Evolutionary conservation across 2,797 vertebrate species (phyloP).

Genomic region (Tamandua tetradactyla): DNA sequence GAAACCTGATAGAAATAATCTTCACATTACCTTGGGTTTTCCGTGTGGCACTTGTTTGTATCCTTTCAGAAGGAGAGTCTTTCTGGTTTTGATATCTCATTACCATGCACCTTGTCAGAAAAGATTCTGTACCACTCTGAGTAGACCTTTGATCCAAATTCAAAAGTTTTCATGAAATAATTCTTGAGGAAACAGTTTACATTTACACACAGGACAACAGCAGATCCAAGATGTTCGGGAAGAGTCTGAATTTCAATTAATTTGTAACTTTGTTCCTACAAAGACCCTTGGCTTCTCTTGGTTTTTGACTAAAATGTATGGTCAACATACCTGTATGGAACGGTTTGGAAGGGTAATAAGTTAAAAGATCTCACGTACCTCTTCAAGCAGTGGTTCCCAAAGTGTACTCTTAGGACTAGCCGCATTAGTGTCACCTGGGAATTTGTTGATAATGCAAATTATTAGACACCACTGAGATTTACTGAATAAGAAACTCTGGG

Average conservation of each 20-base stretch:
- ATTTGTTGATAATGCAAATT: neutral
- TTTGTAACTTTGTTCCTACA: neutral
- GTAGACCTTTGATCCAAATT: neutral
- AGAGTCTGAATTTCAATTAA: neutral
- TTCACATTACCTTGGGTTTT: conserved; percentile 13
- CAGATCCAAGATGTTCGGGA: neutral
- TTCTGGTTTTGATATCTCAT: neutral
- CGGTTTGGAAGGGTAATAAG: neutral
- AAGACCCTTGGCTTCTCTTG: no score
- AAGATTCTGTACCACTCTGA: neutral
- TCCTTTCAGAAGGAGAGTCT: neutral
- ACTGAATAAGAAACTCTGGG: neutral
- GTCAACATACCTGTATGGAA: neutral
- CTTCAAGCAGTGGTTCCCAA: neutral
- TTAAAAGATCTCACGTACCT: neutral
- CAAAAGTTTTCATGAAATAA: neutral
- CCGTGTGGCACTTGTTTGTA: neutral
- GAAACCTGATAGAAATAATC: conserved; percentile 57
- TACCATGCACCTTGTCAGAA: neutral
- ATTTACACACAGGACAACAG: neutral
- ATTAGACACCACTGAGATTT: neutral
- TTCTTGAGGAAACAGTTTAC: no score
- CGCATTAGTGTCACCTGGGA: neutral
- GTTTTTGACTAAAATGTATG: no score
- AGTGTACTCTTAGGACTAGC: neutral